Percentiles rank a stretch among this genome's conserved stretches.
These are phyloP conservation scores for Rattus norvegicus DNA, from an alignment of 2,113 vertebrate genomes.

Conservation along the genomic window DNA sequence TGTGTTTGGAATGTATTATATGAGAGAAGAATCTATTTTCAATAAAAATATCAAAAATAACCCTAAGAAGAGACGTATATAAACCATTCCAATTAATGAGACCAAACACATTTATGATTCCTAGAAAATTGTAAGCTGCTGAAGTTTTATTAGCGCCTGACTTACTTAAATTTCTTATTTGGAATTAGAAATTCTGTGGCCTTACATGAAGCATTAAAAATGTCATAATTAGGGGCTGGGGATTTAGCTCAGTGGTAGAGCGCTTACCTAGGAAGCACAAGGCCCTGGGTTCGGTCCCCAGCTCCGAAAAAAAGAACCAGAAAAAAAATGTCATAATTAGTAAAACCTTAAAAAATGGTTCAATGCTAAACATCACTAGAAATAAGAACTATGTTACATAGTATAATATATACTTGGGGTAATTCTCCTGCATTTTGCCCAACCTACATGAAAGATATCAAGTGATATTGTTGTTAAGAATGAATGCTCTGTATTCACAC, in stretches of 20 bases:
- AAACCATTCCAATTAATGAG: not conserved
- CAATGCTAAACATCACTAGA: not conserved
- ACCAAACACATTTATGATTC: not conserved
- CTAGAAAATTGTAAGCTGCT: not conserved
- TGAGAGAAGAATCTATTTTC: not conserved
- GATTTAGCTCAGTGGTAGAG: too few species aligned
- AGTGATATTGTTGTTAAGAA: not conserved
- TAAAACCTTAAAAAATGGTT: constrained; percentile 22
- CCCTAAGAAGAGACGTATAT: not conserved
- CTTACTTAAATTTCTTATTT: not conserved
- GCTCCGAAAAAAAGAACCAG: too few species aligned
- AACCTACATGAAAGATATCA: not conserved
- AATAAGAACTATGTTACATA: not conserved
- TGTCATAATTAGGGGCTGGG: not conserved
- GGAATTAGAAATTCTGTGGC: not conserved
- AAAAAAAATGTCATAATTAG: not conserved
- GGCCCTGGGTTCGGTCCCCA: too few species aligned
- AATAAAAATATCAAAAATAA: not conserved
- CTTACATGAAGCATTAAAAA: not conserved
- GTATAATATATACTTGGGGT: not conserved
- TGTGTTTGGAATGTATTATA: not conserved
- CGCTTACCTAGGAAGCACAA: too few species aligned
- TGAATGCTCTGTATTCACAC: not conserved
- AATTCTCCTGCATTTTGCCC: not conserved
- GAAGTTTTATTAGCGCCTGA: not conserved